A percentile compares a stretch with the other conserved stretches of the same genome.
Conservation (phyloP, 2,888 invertebrate species). For the Parthenolecanium corni region DNA sequence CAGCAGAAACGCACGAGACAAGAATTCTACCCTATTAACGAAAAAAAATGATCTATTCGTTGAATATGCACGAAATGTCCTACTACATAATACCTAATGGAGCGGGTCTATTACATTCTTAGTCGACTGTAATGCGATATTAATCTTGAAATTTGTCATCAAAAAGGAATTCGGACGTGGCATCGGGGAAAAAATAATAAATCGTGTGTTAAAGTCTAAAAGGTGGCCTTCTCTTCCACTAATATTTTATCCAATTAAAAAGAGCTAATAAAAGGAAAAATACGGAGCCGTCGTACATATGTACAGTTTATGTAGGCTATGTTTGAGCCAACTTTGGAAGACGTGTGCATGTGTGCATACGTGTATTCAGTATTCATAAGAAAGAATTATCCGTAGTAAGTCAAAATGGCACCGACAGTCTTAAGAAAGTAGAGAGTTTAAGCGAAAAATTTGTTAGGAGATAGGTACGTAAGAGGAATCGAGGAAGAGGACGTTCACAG, state of each 20-base stretch:
- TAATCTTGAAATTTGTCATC: slow-evolving; percentile 28
- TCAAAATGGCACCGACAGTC: too few relatives aligned
- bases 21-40: too few relatives aligned
- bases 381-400: too few relatives aligned
- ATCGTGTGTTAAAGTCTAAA: slow-evolving; percentile 28
- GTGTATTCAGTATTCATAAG: background rate
- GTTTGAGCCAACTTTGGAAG: background rate
- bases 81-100: slow-evolving; percentile 4
- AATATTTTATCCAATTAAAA: slow-evolving; percentile 28
- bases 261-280: slow-evolving; percentile 27
- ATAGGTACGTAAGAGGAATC: too few relatives aligned
- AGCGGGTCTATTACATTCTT: slow-evolving; percentile 3
- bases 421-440: too few relatives aligned
- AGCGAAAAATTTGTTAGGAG: too few relatives aligned
- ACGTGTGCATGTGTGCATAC: background rate
- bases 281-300: slow-evolving; percentile 3
- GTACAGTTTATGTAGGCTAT: background rate
- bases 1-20: too few relatives aligned
- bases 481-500: too few relatives aligned
- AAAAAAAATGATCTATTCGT: too few relatives aligned
- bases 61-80: too few relatives aligned
- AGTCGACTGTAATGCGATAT: slow-evolving; percentile 21
- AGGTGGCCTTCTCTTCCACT: slow-evolving; percentile 26
- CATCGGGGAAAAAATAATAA: slow-evolving; percentile 24
- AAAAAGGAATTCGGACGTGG: slow-evolving; percentile 20